A percentile compares a stretch with the other conserved stretches of the same genome.
Conservation (phyloP, 37 sponge, comb jelly and placozoan species). For the Diacarnus erythraeanus region DNA sequence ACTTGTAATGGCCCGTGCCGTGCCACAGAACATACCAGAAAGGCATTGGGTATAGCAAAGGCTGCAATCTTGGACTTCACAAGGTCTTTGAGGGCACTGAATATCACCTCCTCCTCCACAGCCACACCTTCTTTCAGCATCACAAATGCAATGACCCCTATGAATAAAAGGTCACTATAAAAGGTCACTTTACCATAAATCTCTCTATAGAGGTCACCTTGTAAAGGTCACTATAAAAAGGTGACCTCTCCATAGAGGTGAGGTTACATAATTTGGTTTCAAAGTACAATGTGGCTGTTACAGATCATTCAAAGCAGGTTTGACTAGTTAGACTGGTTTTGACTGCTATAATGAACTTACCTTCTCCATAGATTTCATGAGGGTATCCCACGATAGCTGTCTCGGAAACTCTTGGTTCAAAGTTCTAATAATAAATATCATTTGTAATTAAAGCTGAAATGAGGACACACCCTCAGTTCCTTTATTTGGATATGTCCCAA, state of each 20-base stretch:
- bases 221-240: too few relatives aligned
- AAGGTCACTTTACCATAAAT: not conserved
- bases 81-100: conserved; percentile 40
- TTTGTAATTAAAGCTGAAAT: not conserved
- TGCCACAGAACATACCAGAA: conserved; percentile 58
- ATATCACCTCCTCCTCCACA: conserved; percentile 33
- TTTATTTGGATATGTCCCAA: too few relatives aligned
- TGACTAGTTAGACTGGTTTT: too few relatives aligned
- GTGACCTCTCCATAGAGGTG: too few relatives aligned
- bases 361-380: conserved; percentile 90
- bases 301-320: not conserved
- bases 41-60: conserved; percentile 86
- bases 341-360: too few relatives aligned
- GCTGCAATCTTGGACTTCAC: conserved; percentile 75
- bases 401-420: conserved; percentile 78
- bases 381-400: conserved; percentile 89
- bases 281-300: not conserved
- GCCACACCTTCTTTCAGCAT: conserved; percentile 83
- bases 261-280: not conserved
- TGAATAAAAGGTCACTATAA: not conserved
- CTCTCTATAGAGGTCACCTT: too few relatives aligned
- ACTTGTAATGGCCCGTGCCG: not conserved
- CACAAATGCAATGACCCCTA: conserved; percentile 76
- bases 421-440: conserved; percentile 28
- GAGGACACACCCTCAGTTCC: too few relatives aligned